phyloP scores from a whole-genome alignment of 1,140 invertebrate species.

The Zaprionus ghesquierei region DNA sequence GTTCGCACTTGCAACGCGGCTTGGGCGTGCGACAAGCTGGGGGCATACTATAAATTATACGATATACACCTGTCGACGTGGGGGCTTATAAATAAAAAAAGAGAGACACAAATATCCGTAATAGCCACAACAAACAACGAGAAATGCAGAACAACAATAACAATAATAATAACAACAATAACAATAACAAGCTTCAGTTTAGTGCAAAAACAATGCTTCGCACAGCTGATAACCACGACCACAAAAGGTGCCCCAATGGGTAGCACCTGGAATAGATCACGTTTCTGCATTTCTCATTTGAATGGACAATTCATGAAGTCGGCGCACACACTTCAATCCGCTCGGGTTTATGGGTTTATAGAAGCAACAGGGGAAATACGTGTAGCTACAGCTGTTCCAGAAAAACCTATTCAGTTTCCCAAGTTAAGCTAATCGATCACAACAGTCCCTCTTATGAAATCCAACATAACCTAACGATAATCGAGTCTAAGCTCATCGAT shows the following conservation, averaged over 20 bases:
- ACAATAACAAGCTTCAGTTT: too few relatives aligned
- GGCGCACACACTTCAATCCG: neutral
- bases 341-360: neutral
- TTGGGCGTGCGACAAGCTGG: constrained; percentile 1
- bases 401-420: too few relatives aligned
- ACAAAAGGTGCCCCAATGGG: constrained; percentile 52
- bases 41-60: constrained; percentile 30
- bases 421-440: too few relatives aligned
- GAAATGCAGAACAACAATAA: neutral
- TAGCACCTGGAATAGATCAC: constrained; percentile 73
- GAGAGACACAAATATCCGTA: neutral
- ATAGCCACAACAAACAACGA: constrained; percentile 21
- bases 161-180: constrained; percentile 30
- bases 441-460: too few relatives aligned
- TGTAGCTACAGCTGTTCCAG: too few relatives aligned
- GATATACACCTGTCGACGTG: constrained; percentile 37
- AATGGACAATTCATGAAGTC: neutral
- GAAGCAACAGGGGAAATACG: too few relatives aligned
- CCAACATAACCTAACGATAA: too few relatives aligned
- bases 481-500: neutral
- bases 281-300: constrained; percentile 70
- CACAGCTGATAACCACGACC: constrained; percentile 61
- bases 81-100: constrained; percentile 42
- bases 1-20: neutral
- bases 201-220: too few relatives aligned